Percentiles rank a stretch among this genome's conserved stretches.
These are phyloP conservation scores for Mormoops blainvillei DNA, from an alignment of 2,113 vertebrate genomes.

Conservation along the genomic window DNA sequence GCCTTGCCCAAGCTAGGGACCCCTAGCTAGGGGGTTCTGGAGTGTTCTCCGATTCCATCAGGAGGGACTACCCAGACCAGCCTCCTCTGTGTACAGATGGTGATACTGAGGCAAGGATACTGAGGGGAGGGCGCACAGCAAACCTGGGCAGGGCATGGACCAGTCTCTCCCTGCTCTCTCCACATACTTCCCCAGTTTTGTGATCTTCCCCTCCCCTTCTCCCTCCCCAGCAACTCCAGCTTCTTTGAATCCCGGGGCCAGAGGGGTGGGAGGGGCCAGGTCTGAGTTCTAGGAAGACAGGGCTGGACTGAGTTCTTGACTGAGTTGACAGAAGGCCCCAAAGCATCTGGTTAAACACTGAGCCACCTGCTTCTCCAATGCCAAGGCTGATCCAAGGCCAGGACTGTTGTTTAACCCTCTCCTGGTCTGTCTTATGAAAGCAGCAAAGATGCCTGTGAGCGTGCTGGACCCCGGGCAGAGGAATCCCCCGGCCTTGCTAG, in stretches of 20 bases:
- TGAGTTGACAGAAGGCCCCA: background rate
- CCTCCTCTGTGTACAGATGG: background rate
- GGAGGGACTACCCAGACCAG: background rate
- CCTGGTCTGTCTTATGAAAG: background rate
- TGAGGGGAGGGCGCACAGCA: background rate
- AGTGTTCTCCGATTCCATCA: background rate
- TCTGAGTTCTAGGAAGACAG: background rate
- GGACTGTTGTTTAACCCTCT: background rate
- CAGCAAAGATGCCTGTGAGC: background rate
- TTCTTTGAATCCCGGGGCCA: background rate
- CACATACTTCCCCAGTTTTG: background rate
- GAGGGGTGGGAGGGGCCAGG: background rate
- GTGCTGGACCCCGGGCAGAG: too few species aligned
- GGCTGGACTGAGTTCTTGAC: background rate
- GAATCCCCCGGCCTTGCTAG: background rate
- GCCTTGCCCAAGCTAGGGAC: background rate
- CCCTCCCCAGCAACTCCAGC: background rate
- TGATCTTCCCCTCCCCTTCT: background rate
- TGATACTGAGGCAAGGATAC: background rate
- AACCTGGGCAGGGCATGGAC: background rate
- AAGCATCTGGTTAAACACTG: slow-evolving; percentile 35
- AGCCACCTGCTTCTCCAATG: background rate
- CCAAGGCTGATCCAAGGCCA: background rate
- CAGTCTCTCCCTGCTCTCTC: background rate
- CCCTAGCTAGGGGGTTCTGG: background rate